Evolutionary conservation across 2,797 vertebrate genomes (phyloP).

Genomic region (Cichlasoma orientale): DNA sequence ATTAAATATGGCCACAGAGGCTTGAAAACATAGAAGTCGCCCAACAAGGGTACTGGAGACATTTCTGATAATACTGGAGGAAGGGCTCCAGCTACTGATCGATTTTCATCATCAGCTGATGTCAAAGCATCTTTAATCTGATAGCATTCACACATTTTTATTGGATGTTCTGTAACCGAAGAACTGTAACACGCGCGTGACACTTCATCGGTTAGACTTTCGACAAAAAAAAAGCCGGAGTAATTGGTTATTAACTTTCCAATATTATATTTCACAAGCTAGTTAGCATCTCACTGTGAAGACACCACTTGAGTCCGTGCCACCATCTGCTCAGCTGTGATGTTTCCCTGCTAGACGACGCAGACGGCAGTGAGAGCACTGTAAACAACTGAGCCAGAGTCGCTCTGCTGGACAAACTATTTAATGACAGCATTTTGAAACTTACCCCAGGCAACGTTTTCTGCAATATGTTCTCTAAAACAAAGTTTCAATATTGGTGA

Average conservation of each 20-base stretch:
- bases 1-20: background rate
- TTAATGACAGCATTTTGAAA: background rate
- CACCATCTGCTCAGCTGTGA: background rate
- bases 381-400: background rate
- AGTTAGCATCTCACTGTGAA: background rate
- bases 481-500: background rate
- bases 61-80: background rate
- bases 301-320: background rate
- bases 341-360: background rate
- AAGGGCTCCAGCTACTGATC: background rate
- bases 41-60: background rate
- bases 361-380: background rate
- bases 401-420: background rate
- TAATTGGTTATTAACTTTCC: background rate
- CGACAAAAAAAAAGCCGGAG: background rate
- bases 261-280: background rate
- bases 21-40: constrained; percentile 1
- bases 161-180: background rate
- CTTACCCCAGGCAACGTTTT: background rate
- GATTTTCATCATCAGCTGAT: background rate
- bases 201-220: background rate
- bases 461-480: background rate
- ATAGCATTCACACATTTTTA: background rate
- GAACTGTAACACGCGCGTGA: background rate
- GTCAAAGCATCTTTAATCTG: background rate